Evolutionary conservation across 1,140 invertebrate genomes (phyloP).

Genomic region (Calephelis nemesis): DNA sequence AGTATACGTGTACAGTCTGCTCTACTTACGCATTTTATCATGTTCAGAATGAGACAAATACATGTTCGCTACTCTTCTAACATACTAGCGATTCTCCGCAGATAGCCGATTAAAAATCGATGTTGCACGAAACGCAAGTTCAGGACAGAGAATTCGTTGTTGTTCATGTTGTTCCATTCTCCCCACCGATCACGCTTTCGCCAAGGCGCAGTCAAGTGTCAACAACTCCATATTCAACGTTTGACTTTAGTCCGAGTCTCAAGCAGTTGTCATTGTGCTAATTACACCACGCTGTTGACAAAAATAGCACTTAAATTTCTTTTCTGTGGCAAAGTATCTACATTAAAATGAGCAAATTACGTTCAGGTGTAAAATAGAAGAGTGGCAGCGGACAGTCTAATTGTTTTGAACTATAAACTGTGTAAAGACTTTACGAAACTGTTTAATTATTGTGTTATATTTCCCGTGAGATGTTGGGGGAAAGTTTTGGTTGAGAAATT

Average conservation of each 20-base stretch:
- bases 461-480: constrained; percentile 71
- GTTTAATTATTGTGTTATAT: constrained; percentile 64
- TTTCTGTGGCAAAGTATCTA: background rate
- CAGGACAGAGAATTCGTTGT: constrained; percentile 28
- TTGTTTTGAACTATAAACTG: constrained; percentile 32
- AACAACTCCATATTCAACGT: constrained; percentile 14
- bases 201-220: constrained; percentile 35
- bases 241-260: constrained; percentile 6
- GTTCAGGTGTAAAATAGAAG: constrained; percentile 71
- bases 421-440: constrained; percentile 54
- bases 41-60: constrained; percentile 26
- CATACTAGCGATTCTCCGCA: constrained; percentile 34
- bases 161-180: constrained; percentile 34
- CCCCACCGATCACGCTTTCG: constrained; percentile 57
- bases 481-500: constrained; percentile 70
- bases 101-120: constrained; percentile 60
- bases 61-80: constrained; percentile 31
- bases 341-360: constrained; percentile 69
- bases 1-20: background rate
- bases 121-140: constrained; percentile 49
- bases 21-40: constrained; percentile 16
- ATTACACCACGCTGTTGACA: constrained; percentile 1
- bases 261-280: constrained; percentile 38
- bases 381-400: constrained; percentile 17
- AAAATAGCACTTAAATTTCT: background rate